A percentile compares a stretch with the other conserved stretches of the same genome.
phyloP scores from a whole-genome alignment of 2,888 invertebrate genomes.

The Scaeva pyrastri region DNA sequence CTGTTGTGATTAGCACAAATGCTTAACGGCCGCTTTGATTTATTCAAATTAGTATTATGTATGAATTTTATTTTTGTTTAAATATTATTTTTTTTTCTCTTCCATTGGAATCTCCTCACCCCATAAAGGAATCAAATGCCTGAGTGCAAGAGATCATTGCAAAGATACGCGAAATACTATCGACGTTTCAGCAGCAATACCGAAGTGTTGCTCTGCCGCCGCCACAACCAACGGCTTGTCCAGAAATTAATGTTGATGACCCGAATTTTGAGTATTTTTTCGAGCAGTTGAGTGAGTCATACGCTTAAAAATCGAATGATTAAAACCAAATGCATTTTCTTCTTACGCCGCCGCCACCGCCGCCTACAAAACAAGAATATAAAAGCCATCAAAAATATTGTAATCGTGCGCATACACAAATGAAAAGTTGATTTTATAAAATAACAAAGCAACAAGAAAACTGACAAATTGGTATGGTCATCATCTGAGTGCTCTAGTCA shows the following conservation, averaged over 20 bases:
- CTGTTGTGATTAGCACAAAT: slow-evolving; percentile 70
- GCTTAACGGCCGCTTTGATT: slow-evolving; percentile 67
- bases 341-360: slow-evolving; percentile 41
- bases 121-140: slow-evolving; percentile 91
- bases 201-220: slow-evolving; percentile 85
- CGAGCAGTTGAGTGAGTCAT: slow-evolving; percentile 74
- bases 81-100: slow-evolving; percentile 69
- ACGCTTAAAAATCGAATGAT: slow-evolving; percentile 65
- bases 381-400: slow-evolving; percentile 50
- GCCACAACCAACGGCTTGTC: slow-evolving; percentile 76
- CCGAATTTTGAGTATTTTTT: slow-evolving; percentile 75
- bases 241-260: slow-evolving; percentile 80
- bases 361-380: slow-evolving; percentile 9
- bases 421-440: slow-evolving; percentile 32
- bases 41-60: slow-evolving; percentile 61
- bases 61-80: slow-evolving; percentile 58
- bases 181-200: slow-evolving; percentile 87
- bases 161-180: slow-evolving; percentile 91
- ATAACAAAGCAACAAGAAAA: slow-evolving; percentile 1
- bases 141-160: slow-evolving; percentile 95
- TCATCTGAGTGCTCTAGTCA: slow-evolving; percentile 58
- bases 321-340: slow-evolving; percentile 59
- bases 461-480: slow-evolving; percentile 40
- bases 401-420: slow-evolving; percentile 34
- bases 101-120: slow-evolving; percentile 54